Evolutionary conservation across 2,113 vertebrate genomes (phyloP).

Genomic region (Melozone crissalis): DNA sequence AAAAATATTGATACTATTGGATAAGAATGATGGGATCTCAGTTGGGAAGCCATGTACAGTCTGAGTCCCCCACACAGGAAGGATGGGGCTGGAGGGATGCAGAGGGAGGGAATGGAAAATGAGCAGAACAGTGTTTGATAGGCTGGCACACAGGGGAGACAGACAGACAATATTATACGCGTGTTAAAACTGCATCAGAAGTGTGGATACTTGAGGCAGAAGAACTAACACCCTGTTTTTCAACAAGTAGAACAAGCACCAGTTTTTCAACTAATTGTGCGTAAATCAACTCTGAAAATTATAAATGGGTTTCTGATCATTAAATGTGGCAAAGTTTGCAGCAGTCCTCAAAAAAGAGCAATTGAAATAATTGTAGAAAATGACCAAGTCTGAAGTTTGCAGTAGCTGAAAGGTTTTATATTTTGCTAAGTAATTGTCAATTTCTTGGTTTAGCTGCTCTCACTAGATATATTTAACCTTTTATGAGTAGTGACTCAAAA

Average conservation of each 20-base stretch:
- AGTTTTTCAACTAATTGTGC: neutral
- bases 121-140: neutral
- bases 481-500: neutral
- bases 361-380: neutral
- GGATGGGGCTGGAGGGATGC: neutral
- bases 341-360: neutral
- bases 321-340: neutral
- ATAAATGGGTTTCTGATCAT: neutral
- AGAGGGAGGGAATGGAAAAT: neutral
- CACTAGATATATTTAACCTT: neutral
- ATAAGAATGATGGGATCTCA: neutral
- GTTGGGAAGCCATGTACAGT: neutral
- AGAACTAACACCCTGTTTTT: neutral
- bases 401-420: neutral
- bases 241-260: neutral
- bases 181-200: neutral
- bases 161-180: fast-evolving
- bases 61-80: neutral
- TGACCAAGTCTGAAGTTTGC: neutral
- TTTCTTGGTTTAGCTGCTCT: neutral
- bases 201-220: neutral
- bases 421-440: neutral
- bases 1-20: neutral
- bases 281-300: neutral
- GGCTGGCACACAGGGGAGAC: neutral